Evolutionary conservation across 2,888 invertebrate species (phyloP), one percentile per base, ranked within the genome.

Genomic region (Apamea anceps): DNA sequence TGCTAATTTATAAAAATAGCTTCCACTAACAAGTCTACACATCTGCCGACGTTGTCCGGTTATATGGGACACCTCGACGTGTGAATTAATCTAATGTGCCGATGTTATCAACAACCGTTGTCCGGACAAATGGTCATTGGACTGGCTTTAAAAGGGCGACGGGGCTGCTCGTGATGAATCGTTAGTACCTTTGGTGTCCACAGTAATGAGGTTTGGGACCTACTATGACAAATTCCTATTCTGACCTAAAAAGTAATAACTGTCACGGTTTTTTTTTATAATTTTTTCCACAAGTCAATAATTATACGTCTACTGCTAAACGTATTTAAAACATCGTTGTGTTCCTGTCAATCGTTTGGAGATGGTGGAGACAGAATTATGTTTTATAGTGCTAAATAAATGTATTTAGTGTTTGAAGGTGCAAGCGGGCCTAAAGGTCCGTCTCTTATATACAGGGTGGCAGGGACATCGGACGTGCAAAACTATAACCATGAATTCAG

Each of bases 21-120:
- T 45, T 1, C 57, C 4, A 54, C 68, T 66, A 77, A 83, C 77
- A 60, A 83, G 66, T 54, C 8, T 5, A 51, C 32, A 66, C 87
- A 84, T 86, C 87, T 84, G 84, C 74, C 37, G 62, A 63, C 13
- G 10, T 13, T 28, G 54, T 0, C 73, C 70, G 32, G 70, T 77
- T 77, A 70, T 63, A 42, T 67, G 54, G 74, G 32, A 87, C 78
- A 78, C 66, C 63, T 67, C 74, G 63, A 79, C 60, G 84, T 87
- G 87, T 84, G 80, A 86, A 84, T 88, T 87, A 88, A 88, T 83
- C 80, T 83, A 85, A 86, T 78, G 67, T 45, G 18, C 13, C 21
- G 86, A 87, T 87, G 80, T 77, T 87, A 87, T 87, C 86, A 57
- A 6, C 4, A 5, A 42, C 60, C 72, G 72, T 73, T 74, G 66